phyloP scores from a whole-genome alignment of 2,888 invertebrate species.

The Muschampia plurimacula region DNA sequence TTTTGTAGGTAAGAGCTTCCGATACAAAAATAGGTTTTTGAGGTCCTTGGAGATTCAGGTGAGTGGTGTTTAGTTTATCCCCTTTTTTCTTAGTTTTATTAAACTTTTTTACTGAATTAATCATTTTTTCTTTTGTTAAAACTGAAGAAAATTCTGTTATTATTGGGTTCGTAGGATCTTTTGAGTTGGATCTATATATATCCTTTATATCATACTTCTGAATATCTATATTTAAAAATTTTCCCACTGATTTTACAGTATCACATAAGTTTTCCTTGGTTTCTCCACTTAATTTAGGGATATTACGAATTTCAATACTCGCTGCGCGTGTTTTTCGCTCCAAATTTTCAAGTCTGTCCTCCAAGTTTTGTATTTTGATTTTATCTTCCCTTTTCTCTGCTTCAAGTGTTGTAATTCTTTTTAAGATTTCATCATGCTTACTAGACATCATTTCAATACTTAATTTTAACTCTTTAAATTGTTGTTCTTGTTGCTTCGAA shows the following conservation, averaged over 20 bases:
- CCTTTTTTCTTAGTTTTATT: background rate
- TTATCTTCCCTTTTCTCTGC: slow-evolving; percentile 1
- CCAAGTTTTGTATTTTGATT: background rate
- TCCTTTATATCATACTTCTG: background rate
- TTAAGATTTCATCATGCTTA: background rate
- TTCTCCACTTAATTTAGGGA: background rate
- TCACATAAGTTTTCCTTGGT: background rate
- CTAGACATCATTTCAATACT: background rate
- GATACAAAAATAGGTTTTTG: background rate
- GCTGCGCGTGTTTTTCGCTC: background rate
- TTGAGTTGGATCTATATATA: background rate
- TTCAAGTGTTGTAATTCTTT: background rate
- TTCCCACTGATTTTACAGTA: background rate
- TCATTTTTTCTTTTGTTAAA: background rate
- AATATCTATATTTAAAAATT: background rate
- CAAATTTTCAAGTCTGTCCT: background rate
- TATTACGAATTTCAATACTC: background rate
- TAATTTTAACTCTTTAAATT: background rate
- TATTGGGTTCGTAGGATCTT: background rate
- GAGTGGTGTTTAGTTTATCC: background rate
- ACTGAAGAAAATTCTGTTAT: background rate
- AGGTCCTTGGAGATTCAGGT: background rate
- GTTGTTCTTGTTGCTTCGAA: background rate
- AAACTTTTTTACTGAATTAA: background rate
- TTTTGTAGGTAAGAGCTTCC: background rate